Base-by-base conservation (phyloP, 1,140 invertebrate species). In the Acromyrmex charruanus region DNA sequence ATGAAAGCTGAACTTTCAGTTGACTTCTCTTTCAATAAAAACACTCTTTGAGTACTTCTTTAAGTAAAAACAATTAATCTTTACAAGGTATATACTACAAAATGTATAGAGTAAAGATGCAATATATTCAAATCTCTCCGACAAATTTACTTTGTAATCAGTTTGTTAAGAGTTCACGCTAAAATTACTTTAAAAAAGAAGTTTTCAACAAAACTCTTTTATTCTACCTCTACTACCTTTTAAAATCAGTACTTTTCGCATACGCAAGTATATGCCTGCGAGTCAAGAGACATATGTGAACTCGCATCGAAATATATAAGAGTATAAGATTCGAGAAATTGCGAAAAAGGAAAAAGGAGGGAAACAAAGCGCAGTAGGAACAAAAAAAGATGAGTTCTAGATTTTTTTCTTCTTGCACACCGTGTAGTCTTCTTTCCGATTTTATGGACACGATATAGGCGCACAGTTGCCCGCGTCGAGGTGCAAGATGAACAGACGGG, bases 361-460 rank as follows among this genome's bases (percentile, higher is more conserved):
- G 53, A 59, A 35, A 84, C 14, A 35, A 39, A 66, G 9, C 18
- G 14, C 6, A 35, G 53, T 28, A 21, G 58, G 72, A 25, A 25
- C 21, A 6, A 55, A 51, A 49, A 55, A 80, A 28, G n/a, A 44
- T 14, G 31, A 16, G 28, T 31, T 28, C 4, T 16, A 28, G 51
- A 44, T 49, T 65, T 77, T 18, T 80, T 51, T 55, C 68, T 51
- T 55, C 61, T 88, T 66, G 75, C 77, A 66, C 74, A 44, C 71
- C 86, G 82, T 55, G 86, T 87, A 89, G 89, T 68, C 89, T 80
- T 66, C 61, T 85, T 77, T 14, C 39, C 16, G 31, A 90, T 88
- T 90, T 90, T 86, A 88, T 82, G 49, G 71, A 90, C 88, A 81
- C 71, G 80, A 86, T 88, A 35, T 35, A 85, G 77, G 81, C 81